Base-by-base conservation (phyloP, 23 tunicate genomes). In the Ascidia mentula region DNA sequence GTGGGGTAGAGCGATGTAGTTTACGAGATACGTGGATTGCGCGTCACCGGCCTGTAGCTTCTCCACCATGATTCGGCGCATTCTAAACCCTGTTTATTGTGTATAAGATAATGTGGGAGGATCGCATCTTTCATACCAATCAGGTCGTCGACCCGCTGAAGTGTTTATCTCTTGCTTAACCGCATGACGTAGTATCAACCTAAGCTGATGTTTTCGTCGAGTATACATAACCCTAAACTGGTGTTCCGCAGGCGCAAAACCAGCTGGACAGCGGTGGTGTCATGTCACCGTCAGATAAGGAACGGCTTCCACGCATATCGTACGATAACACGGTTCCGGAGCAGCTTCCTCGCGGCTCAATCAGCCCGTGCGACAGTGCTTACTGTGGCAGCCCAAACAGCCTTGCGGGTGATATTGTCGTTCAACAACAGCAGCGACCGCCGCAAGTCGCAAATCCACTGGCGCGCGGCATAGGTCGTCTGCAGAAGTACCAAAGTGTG, bases 331-430 rank as follows among this genome's bases (percentile, higher is more conserved):
- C n/a, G n/a, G n/a, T n/a, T n/a, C n/a, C 42, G 45, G 31, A 37
- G 6, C 31, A 37, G 24, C 12, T 28, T 5, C 78, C 40, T 1
- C 38, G 78, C 37, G 38, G 82, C 46, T 77, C 89, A 6, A 31
- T 77, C 5, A 85, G 89, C 42, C 89, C 89, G n/a, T 85, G 77
- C 72, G 89, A 78, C 89, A 85, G 82, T 71, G 89, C 82, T 2
- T 85, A 77, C 72, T 34, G 82, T 40, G 89, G 89, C 22, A 85
- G 89, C 69, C 89, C 89, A 0, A 32, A 1, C 60, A 20, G 34
- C 39, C 37, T n/a, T 24, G 69, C 84, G 31, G 40, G 38, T 33
- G 34, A 46, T 2, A 20, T 5, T 9, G 28, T 20, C 28, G 18
- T 5, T 22, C 28, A 74, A 28, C 46, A 39, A 37, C 24, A 46